Evolutionary conservation across 1,140 invertebrate species (phyloP).

Genomic region (Epicauta chinensis): DNA sequence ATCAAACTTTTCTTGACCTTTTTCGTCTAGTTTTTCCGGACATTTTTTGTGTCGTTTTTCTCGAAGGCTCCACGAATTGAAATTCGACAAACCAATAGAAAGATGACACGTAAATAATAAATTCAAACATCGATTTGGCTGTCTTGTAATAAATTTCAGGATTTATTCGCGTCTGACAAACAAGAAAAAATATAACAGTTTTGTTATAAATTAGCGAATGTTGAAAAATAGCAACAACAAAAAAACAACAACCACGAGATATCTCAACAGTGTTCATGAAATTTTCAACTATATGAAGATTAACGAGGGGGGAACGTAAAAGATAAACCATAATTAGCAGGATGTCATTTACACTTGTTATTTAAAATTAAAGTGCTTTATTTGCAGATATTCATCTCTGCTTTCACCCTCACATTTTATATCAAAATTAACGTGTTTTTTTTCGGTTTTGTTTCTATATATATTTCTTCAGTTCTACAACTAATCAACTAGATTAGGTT

Average conservation of each 20-base stretch:
- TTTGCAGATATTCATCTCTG: slow-evolving; percentile 33
- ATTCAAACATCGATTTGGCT: too few relatives aligned
- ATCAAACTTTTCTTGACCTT: background rate
- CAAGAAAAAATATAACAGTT: too few relatives aligned
- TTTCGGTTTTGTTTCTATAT: background rate
- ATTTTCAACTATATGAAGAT: slow-evolving; percentile 35
- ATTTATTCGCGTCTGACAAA: too few relatives aligned
- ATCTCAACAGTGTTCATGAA: slow-evolving; percentile 22
- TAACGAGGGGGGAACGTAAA: slow-evolving; percentile 34
- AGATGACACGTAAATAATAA: too few relatives aligned
- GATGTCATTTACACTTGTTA: slow-evolving; percentile 43
- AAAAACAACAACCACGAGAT: background rate
- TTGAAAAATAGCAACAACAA: background rate
- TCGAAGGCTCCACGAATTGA: too few relatives aligned
- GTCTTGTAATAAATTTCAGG: too few relatives aligned
- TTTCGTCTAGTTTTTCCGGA: too few relatives aligned
- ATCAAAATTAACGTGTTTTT: slow-evolving; percentile 18
- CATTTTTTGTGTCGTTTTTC: too few relatives aligned
- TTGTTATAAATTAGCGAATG: too few relatives aligned
- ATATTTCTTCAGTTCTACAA: background rate
- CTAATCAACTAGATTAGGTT: too few relatives aligned
- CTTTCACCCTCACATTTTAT: slow-evolving; percentile 22
- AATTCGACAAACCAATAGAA: too few relatives aligned
- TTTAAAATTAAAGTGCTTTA: slow-evolving; percentile 42
- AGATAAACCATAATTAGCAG: slow-evolving; percentile 43